A percentile compares a stretch with the other conserved stretches of the same genome.
Evolutionary conservation across 2,113 vertebrate genomes (phyloP).

Genomic region (Chrysemys picta): DNA sequence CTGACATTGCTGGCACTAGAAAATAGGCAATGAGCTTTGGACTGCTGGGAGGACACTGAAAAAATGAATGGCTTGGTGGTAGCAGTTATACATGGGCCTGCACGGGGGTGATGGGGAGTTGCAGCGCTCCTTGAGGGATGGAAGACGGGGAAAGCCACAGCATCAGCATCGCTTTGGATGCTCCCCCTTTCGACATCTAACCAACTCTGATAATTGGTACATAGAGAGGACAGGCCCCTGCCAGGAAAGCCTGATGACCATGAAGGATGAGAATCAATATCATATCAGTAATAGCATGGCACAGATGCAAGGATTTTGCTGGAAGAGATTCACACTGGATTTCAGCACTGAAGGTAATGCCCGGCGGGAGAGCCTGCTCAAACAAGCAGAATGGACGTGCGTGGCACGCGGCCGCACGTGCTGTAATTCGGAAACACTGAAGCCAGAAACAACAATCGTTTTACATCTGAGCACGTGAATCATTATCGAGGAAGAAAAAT

Average conservation of each 20-base stretch:
- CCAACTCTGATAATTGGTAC: accelerated
- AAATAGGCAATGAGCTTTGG: not conserved
- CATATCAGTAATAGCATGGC: not conserved
- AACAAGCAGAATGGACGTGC: not conserved
- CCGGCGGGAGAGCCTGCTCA: not conserved
- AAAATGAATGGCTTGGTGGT: not conserved
- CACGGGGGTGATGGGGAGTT: not conserved
- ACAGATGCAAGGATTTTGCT: not conserved
- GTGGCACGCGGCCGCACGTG: accelerated
- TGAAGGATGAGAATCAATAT: not conserved
- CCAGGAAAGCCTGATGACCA: accelerated
- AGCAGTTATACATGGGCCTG: not conserved
- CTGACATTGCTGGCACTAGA: not conserved
- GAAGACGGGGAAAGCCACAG: not conserved
- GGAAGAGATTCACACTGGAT: accelerated
- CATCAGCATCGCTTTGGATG: not conserved
- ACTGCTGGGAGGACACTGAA: not conserved
- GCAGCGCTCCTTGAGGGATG: not conserved
- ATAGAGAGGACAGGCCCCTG: not conserved
- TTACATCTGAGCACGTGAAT: not conserved
- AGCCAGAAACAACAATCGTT: not conserved
- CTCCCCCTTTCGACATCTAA: not conserved
- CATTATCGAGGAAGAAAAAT: not conserved
- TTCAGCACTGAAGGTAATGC: not conserved
- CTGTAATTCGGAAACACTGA: not conserved